Evolutionary conservation across 2,113 vertebrate species (phyloP), one percentile per base, ranked within the genome.

Genomic region (Albula glossodonta): DNA sequence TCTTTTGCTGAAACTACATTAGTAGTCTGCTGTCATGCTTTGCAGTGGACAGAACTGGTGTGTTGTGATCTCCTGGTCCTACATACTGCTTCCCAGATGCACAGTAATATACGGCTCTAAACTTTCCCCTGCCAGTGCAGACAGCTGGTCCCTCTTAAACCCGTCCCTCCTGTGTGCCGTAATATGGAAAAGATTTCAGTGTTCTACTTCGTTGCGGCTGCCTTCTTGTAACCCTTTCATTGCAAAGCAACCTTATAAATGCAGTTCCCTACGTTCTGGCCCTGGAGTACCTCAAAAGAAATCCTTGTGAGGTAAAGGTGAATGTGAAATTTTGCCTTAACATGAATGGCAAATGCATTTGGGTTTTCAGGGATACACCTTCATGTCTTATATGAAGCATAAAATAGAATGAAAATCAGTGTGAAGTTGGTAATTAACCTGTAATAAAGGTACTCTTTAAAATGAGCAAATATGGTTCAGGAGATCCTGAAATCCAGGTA

Each of bases 111-210:
- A 93, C 87, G 89, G 90, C 91, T 90, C 88, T 88, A 83, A 92
- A 89, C 89, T 88, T 84, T 83, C 90, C 90, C 90, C 91, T 87
- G 85, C 85, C 84, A 89, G 86, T 91, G 88, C 92, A 93, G 92
- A 94, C 95, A 95, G 94, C 94, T 96, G 93, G 94, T 94, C 91
- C 91, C 91, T 88, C 92, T 93, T 94, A 93, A 93, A 92, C 90
- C 88, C 93, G 91, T 93, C 95, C 94, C 92, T 95, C 93, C 90
- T 95, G 93, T 94, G 93, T 93, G 92, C 88, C 85, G 94, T 94
- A 94, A 94, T 94, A 93, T 95, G 93, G 93, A 95, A 96, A 95
- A 91, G 92, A 93, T 95, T 94, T 92, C 88, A 85, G 87, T 48
- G 83, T 88, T 91, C 87, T 78, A 86, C 83, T 88, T 89, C 90